Evolutionary conservation across 1,140 invertebrate genomes (phyloP).

Genomic region (Drosophila quadrilineata): DNA sequence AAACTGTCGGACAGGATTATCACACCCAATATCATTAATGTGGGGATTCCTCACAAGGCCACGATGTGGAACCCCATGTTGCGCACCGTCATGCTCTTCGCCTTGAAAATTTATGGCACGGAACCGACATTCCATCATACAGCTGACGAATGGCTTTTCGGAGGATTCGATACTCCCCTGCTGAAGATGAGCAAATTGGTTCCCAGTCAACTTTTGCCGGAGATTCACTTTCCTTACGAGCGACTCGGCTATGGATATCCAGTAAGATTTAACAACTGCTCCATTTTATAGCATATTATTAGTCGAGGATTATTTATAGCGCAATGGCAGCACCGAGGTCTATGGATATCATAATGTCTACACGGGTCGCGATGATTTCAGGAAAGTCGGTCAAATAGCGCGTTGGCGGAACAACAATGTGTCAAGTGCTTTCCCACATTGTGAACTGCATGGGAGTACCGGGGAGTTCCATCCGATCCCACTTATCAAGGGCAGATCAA

Average conservation of each 20-base stretch:
- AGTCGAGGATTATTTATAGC: too few species aligned
- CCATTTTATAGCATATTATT: too few species aligned
- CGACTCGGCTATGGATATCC: constrained; percentile 90
- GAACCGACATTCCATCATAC: constrained; percentile 84
- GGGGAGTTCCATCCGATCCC: constrained; percentile 89
- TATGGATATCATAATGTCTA: constrained; percentile 89
- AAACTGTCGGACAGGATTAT: constrained; percentile 87
- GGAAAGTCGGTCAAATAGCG: constrained; percentile 85
- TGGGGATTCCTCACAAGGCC: constrained; percentile 73
- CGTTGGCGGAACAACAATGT: constrained; percentile 86
- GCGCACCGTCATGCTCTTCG: constrained; percentile 83
- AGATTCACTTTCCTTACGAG: constrained; percentile 84
- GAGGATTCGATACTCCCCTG: constrained; percentile 87
- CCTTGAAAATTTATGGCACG: constrained; percentile 82
- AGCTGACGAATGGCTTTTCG: constrained; percentile 87
- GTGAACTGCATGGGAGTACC: constrained; percentile 84
- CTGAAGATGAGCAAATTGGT: constrained; percentile 85
- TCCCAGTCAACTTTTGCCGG: constrained; percentile 68
- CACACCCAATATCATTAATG: constrained; percentile 89
- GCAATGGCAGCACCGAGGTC: constrained; percentile 87
- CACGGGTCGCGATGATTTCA: constrained; percentile 84
- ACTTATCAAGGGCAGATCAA: constrained; percentile 82
- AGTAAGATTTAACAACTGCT: constrained; percentile 81
- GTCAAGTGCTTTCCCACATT: constrained; percentile 84
- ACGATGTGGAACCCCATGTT: constrained; percentile 81